Evolutionary conservation across 2,888 invertebrate genomes (phyloP), one percentile per base, ranked within the genome.

Genomic region (Drosophila cognata): DNA sequence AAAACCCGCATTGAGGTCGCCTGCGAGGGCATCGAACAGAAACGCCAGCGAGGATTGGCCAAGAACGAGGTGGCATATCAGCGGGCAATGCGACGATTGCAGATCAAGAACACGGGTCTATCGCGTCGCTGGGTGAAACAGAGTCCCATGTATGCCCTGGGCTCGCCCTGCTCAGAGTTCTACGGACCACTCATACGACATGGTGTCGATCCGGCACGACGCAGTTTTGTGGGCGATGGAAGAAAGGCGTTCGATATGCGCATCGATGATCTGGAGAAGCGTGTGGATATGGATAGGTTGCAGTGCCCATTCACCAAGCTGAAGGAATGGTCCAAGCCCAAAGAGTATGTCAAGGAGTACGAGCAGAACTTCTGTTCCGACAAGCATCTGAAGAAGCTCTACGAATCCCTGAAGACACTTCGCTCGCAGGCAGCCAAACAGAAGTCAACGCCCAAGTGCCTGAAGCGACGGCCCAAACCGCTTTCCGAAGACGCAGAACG

Each of bases 111-210:
- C 71, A 82, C 91, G 1, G 93, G 93, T 3, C 65, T 92, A 0
- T 83, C 89, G 1, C 90, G 89, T 33, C 93, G 92, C 70, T 94
- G 94, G 84, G 90, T 92, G 13, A 92, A 92, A 55, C 91, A 92
- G 25, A 94, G 94, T 74, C 93, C 94, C 1, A 92, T 94, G 28
- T 92, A 93, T 1, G 94, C 94, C 1, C 94, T 95, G 21, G 92
- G 92, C 0, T 94, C 95, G 79, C 95, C 94, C 43, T 93, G 94
- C 33, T 96, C 96, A 0, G 95, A 95, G 74, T 89, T 95, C 33
- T 95, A 95, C 91, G 95, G 95, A 0, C 96, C 96, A 0, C 92
- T 95, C 36, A 94, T 95, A 58, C 91, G 96, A 38, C 94, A 95
- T 86, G 96, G 96, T 0, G 95, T 95, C 81, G 95, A 95, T 94